Conservation (phyloP, 2,888 invertebrate genomes). For the Eupithecia centaureata region DNA sequence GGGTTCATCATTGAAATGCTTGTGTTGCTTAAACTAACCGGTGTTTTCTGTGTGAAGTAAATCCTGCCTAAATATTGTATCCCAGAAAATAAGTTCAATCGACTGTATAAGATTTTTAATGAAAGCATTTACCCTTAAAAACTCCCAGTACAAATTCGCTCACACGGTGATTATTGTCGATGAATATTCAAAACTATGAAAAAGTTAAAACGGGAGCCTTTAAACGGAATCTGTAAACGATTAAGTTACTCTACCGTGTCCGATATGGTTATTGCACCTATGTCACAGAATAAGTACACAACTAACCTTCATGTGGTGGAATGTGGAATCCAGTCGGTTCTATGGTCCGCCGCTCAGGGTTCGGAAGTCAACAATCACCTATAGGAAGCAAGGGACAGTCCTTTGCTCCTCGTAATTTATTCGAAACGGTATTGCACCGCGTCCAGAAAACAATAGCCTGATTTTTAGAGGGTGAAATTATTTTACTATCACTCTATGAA, state of each 20-base stretch:
- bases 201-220: conserved; percentile 17
- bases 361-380: conserved; percentile 73
- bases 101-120: background rate
- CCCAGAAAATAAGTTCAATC: background rate
- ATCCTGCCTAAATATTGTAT: too few species aligned
- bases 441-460: conserved; percentile 29
- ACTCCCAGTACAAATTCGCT: background rate
- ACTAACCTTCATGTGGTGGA: conserved; percentile 48
- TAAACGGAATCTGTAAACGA: conserved; percentile 33
- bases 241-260: conserved; percentile 44
- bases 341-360: conserved; percentile 58
- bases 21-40: background rate
- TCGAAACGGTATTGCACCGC: conserved; percentile 50
- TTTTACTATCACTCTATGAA: conserved; percentile 9
- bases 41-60: background rate
- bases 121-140: background rate
- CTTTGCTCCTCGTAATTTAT: conserved; percentile 58
- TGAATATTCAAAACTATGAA: conserved; percentile 28
- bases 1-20: conserved; percentile 28
- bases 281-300: conserved; percentile 11
- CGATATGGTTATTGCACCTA: conserved; percentile 47
- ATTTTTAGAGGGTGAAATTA: conserved; percentile 27
- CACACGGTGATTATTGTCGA: conserved; percentile 26
- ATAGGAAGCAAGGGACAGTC: conserved; percentile 63
- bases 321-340: conserved; percentile 50